A percentile compares a stretch with the other conserved stretches of the same genome.
phyloP scores from a whole-genome alignment of 1,140 invertebrate species.

The Leptopilina boulardi region DNA sequence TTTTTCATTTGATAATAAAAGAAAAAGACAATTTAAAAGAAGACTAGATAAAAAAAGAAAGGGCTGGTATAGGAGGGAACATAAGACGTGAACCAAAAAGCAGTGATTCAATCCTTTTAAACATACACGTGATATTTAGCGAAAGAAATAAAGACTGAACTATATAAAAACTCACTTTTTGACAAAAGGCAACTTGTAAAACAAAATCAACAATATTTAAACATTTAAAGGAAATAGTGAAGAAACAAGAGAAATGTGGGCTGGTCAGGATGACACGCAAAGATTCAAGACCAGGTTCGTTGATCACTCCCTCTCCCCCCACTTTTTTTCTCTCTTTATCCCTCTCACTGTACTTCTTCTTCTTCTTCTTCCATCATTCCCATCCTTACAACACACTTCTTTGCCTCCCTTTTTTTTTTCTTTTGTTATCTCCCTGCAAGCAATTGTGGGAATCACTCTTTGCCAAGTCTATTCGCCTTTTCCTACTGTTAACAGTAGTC shows the following conservation, averaged over 20 bases:
- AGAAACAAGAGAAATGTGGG: conserved; percentile 63
- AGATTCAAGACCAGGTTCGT: conserved; percentile 70
- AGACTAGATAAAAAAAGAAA: neutral
- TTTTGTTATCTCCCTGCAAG: conserved; percentile 9
- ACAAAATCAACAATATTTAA: neutral
- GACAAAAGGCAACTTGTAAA: neutral
- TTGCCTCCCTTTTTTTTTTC: conserved; percentile 2
- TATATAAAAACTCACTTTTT: neutral
- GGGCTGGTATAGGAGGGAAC: neutral
- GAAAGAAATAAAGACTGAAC: neutral
- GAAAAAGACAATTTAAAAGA: neutral
- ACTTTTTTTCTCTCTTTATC: neutral
- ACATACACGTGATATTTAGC: neutral
- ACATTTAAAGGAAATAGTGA: conserved; percentile 41
- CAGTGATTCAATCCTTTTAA: neutral
- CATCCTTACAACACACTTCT: conserved; percentile 7
- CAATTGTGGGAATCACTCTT: conserved; percentile 16
- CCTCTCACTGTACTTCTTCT: neutral
- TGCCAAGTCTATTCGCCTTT: conserved; percentile 15
- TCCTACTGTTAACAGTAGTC: conserved; percentile 9
- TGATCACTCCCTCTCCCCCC: neutral
- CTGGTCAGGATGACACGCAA: conserved; percentile 69
- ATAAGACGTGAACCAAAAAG: neutral
- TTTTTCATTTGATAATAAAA: neutral
- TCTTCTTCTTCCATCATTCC: neutral